Evolutionary conservation across 2,888 invertebrate genomes (phyloP).

Genomic region (Eurytoma californica): DNA sequence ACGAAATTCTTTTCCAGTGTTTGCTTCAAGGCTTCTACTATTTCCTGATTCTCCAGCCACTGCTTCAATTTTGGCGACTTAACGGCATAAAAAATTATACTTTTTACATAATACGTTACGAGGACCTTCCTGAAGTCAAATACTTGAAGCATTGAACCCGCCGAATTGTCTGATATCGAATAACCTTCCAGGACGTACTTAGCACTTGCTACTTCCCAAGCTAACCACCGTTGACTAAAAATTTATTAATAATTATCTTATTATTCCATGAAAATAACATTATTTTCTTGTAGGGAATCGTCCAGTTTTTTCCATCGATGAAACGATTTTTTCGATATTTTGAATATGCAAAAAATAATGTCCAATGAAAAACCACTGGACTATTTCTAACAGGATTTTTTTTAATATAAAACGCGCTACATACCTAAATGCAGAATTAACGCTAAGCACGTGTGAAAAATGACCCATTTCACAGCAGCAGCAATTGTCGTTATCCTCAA

Average conservation of each 20-base stretch:
- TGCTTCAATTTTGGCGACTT: slow-evolving; percentile 91
- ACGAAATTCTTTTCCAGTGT: slow-evolving; percentile 91
- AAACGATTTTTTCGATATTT: no score
- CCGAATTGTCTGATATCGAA: slow-evolving; percentile 98
- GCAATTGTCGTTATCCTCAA: slow-evolving; percentile 95
- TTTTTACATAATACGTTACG: slow-evolving; percentile 98
- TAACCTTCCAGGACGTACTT: slow-evolving; percentile 99
- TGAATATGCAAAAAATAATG: no score
- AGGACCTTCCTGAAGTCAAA: slow-evolving; percentile 98
- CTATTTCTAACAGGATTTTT: no score
- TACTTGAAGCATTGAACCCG: slow-evolving; percentile 96
- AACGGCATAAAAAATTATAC: slow-evolving; percentile 96
- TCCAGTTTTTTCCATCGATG: no score
- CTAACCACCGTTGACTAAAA: slow-evolving; percentile 97
- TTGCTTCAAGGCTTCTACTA: slow-evolving; percentile 87
- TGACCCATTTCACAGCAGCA: slow-evolving; percentile 95
- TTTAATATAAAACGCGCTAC: no score
- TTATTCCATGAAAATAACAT: neutral
- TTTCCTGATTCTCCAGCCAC: slow-evolving; percentile 89
- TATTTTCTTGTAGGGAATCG: neutral
- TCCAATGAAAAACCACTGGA: no score
- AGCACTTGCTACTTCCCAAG: slow-evolving; percentile 97
- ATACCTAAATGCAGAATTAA: slow-evolving; percentile 87
- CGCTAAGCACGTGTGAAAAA: slow-evolving; percentile 90
- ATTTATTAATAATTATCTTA: neutral